phyloP scores from a whole-genome alignment of 2,113 vertebrate species.

The Tetraodon nigroviridis region DNA sequence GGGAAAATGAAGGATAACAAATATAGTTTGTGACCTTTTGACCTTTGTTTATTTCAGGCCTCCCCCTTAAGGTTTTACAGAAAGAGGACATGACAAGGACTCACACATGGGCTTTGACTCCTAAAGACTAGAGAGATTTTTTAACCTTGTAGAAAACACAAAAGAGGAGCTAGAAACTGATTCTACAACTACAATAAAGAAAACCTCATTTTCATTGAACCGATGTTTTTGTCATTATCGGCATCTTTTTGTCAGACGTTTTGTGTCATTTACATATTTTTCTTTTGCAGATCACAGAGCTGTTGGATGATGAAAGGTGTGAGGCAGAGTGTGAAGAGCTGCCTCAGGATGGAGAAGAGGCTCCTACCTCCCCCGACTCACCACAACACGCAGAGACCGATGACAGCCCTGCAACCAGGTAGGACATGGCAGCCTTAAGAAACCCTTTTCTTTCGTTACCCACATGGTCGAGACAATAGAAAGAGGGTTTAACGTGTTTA shows the following conservation, averaged over 20 bases:
- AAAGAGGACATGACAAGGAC: too few relatives aligned
- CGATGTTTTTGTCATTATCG: too few relatives aligned
- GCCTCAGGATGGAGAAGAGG: conserved; percentile 84
- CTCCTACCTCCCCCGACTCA: conserved; percentile 63
- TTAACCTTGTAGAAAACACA: too few relatives aligned
- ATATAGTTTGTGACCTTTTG: conserved; percentile 9
- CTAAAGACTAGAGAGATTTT: too few relatives aligned
- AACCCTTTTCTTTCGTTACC: neutral
- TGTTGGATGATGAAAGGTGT: conserved; percentile 90
- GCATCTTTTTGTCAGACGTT: neutral
- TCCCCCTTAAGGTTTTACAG: too few relatives aligned
- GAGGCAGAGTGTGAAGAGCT: conserved; percentile 88
- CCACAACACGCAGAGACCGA: conserved; percentile 50
- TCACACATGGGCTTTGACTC: too few relatives aligned
- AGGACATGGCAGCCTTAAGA: neutral
- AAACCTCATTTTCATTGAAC: too few relatives aligned
- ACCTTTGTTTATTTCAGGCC: neutral
- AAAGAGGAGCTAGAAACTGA: too few relatives aligned
- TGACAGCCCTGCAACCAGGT: conserved; percentile 69
- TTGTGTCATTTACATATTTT: neutral
- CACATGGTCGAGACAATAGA: too few relatives aligned
- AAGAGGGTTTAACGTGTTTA: neutral
- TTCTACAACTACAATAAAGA: too few relatives aligned
- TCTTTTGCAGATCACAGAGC: conserved; percentile 85
- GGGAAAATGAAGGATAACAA: neutral